Base-by-base conservation (phyloP, 2,888 invertebrate genomes). In the Polia nebulosa region DNA sequence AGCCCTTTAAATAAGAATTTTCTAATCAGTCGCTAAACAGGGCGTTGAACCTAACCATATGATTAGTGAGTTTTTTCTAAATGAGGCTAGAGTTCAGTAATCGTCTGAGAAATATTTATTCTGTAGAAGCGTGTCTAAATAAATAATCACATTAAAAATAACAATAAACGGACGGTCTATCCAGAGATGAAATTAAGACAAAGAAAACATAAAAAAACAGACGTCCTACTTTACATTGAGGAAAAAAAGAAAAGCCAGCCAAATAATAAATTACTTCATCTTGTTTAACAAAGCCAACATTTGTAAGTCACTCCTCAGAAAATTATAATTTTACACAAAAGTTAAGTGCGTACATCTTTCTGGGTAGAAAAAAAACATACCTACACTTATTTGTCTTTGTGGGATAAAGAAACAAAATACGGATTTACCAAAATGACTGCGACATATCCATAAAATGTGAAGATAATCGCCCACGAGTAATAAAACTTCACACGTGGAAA, bases 381-480 rank as follows among this genome's bases (percentile, higher is more conserved):
- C 44, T 56, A 45, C 51, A 11, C 59, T 70, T 79, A 78, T 81
- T 81, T 76, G 66, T 73, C 80, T 81, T 74, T 73, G 63, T 61
- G 32, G 68, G 72, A 80, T 78, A 80, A 80, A 71, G 75, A 75
- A 81, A 78, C 83, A 81, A 85, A 85, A 81, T 76, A 72, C 82
- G 78, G 83, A 83, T 86, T 82, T 80, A 67, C 76, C 70, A 70
- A 71, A 82, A 83, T 78, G 72, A 82, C 83, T 81, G 66, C 80
- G 80, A 83, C 82, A 76, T 81, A 78, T 78, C 76, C 80, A 82
- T 81, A 85, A 82, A 84, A 83, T 75, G 77, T 70, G 71, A 75
- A 79, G 76, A 85, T 83, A 84, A 87, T 83, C 76, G 80, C 60
- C 65, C 67, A 56, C 69, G 70, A 75, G 72, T 73, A 75, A 81